A percentile compares a stretch with the other conserved stretches of the same genome.
Conservation (phyloP, 2,888 invertebrate species). For the Brachylomia viminalis region DNA sequence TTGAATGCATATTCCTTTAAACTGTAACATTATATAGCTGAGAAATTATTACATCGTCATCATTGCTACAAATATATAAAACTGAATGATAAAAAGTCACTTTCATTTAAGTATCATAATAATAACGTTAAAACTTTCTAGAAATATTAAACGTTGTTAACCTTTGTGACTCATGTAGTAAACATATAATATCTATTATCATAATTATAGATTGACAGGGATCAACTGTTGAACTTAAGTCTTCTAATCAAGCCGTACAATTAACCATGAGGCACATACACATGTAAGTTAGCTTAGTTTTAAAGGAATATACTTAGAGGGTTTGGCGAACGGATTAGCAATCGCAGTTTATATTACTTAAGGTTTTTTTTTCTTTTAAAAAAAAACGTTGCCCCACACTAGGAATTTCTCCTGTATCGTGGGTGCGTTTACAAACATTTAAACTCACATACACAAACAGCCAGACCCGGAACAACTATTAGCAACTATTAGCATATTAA, state of each 20-base stretch:
- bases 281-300: neutral
- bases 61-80: neutral
- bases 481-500: no score
- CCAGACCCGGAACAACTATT: no score
- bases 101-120: slow-evolving; percentile 13
- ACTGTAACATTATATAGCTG: neutral
- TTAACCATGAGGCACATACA: neutral
- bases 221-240: neutral
- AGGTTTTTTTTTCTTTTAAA: no score
- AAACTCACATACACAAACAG: no score
- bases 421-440: no score
- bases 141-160: slow-evolving; percentile 19
- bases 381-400: no score
- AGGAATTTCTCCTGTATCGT: no score
- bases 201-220: slow-evolving; percentile 3
- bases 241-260: neutral
- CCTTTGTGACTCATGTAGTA: neutral
- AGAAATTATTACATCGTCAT: neutral
- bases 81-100: neutral
- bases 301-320: no score
- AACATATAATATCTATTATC: neutral
- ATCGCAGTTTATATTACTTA: no score
- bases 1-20: neutral
- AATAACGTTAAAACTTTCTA: slow-evolving; percentile 12
- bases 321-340: no score